Base-by-base conservation (phyloP, 2,113 vertebrate species). In the Cyphomyrus discorhynchus region DNA sequence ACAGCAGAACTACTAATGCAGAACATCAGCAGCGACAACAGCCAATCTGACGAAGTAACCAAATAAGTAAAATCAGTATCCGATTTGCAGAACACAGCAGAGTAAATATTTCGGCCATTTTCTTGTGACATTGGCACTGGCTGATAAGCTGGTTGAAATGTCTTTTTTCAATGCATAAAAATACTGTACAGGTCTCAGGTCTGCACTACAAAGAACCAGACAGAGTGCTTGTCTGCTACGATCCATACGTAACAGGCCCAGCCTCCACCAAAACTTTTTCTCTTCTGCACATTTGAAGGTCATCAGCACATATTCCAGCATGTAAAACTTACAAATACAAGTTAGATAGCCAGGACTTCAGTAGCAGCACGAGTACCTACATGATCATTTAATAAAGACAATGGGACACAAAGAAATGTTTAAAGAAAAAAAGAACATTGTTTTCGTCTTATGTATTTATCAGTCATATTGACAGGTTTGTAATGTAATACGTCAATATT, bases 401-500 rank as follows among this genome's bases (percentile, higher is more conserved):
- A 47, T 46, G 3, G 84, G 77, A 92, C 52, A 88, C 50, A 58
- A 91, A 91, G 56, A 58, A 88, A 89, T 70, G 39, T 85, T 89
- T 77, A 86, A 85, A 86, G 87, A 82, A 90, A 93, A 80, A 87
- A 88, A 88, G 91, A 88, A 90, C 90, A 90, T 80, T 52, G 88
- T 87, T n/a, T 92, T 92, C 92, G 92, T 91, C 91, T 93, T 95
- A 93, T 94, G 94, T 91, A 96, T 96, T 96, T 94, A 95, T 95
- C 95, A 95, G 95, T 96, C 95, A 96, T 95, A 95, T 95, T 92
- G 94, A 96, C 95, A 96, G 91, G 91, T 94, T 94, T 95, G 94
- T 95, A 95, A 94, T 95, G 95, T 95, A 95, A 95, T 94, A 95
- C 94, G 94, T 92, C 93, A 92, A 95, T 95, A 95, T 93, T 94